Conservation (phyloP, 2,797 vertebrate species). For the Mormyrops boulengeri region DNA sequence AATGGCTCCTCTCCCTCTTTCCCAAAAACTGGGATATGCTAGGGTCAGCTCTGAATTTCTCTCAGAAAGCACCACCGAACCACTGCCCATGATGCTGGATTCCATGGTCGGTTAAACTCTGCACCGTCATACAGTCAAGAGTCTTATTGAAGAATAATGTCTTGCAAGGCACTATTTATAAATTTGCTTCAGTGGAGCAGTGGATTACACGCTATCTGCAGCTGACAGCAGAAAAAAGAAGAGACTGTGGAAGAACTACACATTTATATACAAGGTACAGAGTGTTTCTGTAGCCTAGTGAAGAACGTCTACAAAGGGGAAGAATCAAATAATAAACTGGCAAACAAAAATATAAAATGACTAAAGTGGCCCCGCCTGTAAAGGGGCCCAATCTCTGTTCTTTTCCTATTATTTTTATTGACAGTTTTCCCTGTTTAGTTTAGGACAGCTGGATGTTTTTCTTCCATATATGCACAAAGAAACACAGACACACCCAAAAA, state of each 20-base stretch:
- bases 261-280: background rate
- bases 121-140: background rate
- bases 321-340: background rate
- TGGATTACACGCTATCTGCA: background rate
- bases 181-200: background rate
- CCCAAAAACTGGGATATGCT: background rate
- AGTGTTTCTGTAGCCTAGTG: background rate
- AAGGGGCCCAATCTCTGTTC: background rate
- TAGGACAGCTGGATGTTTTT: background rate
- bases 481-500: background rate
- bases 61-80: background rate
- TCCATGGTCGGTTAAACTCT: background rate
- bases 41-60: background rate
- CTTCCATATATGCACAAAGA: background rate
- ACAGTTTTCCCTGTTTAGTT: background rate
- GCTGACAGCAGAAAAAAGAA: background rate
- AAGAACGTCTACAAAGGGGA: background rate
- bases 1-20: background rate
- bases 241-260: background rate
- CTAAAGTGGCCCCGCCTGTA: background rate
- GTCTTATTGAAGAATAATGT: background rate
- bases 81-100: background rate
- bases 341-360: background rate
- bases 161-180: conserved; percentile 7
- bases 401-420: background rate